Percentiles rank a stretch among this genome's conserved stretches.
These are phyloP conservation scores for Gallinago paraguaiae DNA, from an alignment of 2,113 vertebrate species.

Conservation along the genomic window DNA sequence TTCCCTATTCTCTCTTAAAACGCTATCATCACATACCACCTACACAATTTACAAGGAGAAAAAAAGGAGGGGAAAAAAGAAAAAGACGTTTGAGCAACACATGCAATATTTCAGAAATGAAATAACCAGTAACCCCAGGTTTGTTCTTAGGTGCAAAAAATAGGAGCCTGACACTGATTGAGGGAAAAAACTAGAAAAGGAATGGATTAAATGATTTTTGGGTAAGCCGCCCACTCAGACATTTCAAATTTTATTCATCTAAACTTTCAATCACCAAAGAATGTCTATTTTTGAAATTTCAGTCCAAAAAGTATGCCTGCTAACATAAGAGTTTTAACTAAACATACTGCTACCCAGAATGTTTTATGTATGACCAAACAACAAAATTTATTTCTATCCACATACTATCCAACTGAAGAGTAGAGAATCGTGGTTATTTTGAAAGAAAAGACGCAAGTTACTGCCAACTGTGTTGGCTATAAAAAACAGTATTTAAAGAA, in stretches of 20 bases:
- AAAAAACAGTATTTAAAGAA: constrained; percentile 28
- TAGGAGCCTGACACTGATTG: not conserved
- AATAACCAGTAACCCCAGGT: not conserved
- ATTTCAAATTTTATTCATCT: not conserved
- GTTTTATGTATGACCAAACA: constrained; percentile 17
- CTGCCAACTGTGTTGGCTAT: constrained; percentile 27
- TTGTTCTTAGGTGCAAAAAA: not conserved
- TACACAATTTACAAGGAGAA: not conserved
- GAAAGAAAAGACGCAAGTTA: constrained; percentile 23
- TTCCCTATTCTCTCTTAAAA: constrained; percentile 45
- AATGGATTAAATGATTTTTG: not conserved
- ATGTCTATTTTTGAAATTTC: not conserved
- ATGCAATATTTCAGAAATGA: not conserved
- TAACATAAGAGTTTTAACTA: not conserved
- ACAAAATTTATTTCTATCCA: not conserved
- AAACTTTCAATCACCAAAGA: not conserved
- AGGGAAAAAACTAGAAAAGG: not conserved
- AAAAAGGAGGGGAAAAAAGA: not conserved
- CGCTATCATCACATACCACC: constrained; percentile 25
- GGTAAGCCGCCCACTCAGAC: not conserved
- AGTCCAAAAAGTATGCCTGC: not conserved
- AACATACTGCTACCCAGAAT: not conserved
- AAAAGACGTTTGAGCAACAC: not conserved
- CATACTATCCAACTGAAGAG: not conserved
- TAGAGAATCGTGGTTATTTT: not conserved